These are phyloP conservation scores for Pseudomyrmex sp. DNA, from an alignment of 1,140 invertebrate species.

Conservation along the genomic window DNA sequence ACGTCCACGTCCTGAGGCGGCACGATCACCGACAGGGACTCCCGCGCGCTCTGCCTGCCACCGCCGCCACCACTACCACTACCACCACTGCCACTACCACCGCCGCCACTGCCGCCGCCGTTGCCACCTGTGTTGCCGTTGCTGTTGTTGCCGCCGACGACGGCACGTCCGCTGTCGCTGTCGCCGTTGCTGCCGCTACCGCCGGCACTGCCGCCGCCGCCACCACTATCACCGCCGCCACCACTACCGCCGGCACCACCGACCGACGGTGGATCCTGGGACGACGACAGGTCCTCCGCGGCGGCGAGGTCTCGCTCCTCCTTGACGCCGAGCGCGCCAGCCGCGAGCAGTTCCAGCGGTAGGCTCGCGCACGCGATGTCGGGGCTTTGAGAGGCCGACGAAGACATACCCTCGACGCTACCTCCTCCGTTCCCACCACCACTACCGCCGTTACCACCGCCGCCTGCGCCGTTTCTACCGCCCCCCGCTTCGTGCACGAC, in stretches of 20 bases:
- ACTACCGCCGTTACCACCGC: slow-evolving; percentile 70
- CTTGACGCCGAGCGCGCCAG: slow-evolving; percentile 84
- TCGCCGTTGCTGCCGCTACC: slow-evolving; percentile 39
- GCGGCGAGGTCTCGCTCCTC: slow-evolving; percentile 83
- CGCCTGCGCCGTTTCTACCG: slow-evolving; percentile 51
- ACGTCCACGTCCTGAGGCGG: slow-evolving; percentile 85
- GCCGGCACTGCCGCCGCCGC: slow-evolving; percentile 12
- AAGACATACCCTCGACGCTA: slow-evolving; percentile 84
- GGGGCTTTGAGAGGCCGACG: slow-evolving; percentile 84
- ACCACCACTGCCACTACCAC: slow-evolving; percentile 70
- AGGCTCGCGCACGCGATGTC: slow-evolving; percentile 85
- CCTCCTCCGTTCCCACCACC: slow-evolving; percentile 76
- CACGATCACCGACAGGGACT: slow-evolving; percentile 89
- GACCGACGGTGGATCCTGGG: slow-evolving; percentile 77
- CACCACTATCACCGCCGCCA: slow-evolving; percentile 14
- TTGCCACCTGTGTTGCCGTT: slow-evolving; percentile 67
- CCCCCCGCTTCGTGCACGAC: slow-evolving; percentile 63
- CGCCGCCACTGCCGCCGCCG: slow-evolving; percentile 48
- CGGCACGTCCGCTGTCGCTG: slow-evolving; percentile 49
- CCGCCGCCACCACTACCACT: slow-evolving; percentile 67
- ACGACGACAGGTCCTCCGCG: slow-evolving; percentile 82
- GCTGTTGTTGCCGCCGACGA: slow-evolving; percentile 72
- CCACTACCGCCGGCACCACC: slow-evolving; percentile 27
- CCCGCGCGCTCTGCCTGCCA: slow-evolving; percentile 84
- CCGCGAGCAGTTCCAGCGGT: slow-evolving; percentile 84